These are phyloP conservation scores for Bufotes viridis DNA, from an alignment of 2,797 vertebrate genomes.

Conservation along the genomic window DNA sequence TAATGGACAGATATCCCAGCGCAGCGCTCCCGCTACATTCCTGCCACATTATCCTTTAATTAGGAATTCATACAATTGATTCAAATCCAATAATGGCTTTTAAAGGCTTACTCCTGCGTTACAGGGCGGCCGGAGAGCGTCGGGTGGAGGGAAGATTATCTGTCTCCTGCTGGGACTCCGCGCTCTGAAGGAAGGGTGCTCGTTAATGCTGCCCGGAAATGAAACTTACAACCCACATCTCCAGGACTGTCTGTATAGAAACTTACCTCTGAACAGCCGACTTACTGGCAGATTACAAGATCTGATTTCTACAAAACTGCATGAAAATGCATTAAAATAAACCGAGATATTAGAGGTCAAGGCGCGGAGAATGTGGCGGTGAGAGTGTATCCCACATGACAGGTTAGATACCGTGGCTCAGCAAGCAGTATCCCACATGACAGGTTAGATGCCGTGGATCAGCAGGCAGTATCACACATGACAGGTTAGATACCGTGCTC, in stretches of 20 bases:
- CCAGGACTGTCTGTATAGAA: background rate
- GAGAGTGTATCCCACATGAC: background rate
- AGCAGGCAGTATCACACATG: too few species aligned
- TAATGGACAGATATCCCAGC: slow-evolving; percentile 26
- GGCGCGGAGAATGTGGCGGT: too few species aligned
- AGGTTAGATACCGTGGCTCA: background rate
- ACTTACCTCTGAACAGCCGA: too few species aligned
- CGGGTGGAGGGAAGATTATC: slow-evolving; percentile 52
- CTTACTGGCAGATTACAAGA: too few species aligned
- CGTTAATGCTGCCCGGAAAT: slow-evolving; percentile 11
- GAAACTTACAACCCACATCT: background rate
- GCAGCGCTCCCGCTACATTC: slow-evolving; percentile 22
- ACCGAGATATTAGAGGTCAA: too few species aligned
- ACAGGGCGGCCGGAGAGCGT: slow-evolving; percentile 13
- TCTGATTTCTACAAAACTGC: too few species aligned
- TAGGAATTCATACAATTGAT: slow-evolving; percentile 60
- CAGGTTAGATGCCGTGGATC: too few species aligned
- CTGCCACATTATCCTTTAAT: slow-evolving; percentile 55
- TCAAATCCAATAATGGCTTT: slow-evolving; percentile 58
- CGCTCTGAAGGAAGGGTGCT: background rate
- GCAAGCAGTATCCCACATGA: background rate
- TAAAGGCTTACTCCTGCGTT: slow-evolving; percentile 38
- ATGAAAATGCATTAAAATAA: too few species aligned
- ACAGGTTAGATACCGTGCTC: too few species aligned
- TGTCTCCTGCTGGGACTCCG: slow-evolving; percentile 15